Evolutionary conservation across 1,140 invertebrate species (phyloP), one percentile per base, ranked within the genome.

Genomic region (Macrobrachium rosenbergii): DNA sequence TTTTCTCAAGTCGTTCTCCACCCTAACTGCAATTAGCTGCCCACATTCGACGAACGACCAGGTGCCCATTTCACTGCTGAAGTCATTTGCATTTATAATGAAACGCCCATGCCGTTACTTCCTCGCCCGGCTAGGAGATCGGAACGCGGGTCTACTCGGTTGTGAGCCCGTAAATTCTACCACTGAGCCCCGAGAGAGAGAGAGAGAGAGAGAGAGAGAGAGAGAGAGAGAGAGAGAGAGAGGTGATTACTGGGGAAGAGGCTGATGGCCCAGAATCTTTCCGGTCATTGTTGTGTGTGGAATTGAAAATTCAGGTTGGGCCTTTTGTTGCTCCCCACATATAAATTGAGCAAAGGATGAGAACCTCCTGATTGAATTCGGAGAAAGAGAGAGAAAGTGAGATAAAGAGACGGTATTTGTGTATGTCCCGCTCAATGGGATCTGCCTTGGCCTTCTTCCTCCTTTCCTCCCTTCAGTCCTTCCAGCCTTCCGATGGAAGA

Each of bases 321-420:
- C 77, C 52, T 52, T 87, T 87, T 87, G 77, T 81, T 72, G 67
- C 60, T 62, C 78, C 64, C 62, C 69, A 73, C 79, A 75, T 82
- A 81, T 87, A 81, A 87, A 82, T 77, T 81, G 78, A 60, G 19
- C 62, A 59, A 82, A 79, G 76, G 77, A 88, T 83, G 81, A 77
- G 64, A 21, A 83, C 73, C 52, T 72, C 63, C 59, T 77, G 73
- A 83, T 88, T 78, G 81, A 88, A 88, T 81, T 82, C 58, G 69
- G n/a, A 58, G 45, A 87, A 69, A 87, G 82, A 88, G 76, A 88
- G 79, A 88, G 37, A 37, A 16, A 37, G 73, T 64, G 52, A 87
- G 78, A 87, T 88, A 88, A 82, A 88, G 79, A 88, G 60, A 37
- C 21, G 58, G 73, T 64, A 67, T 77, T 78, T 83, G 75, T 62